A percentile compares a stretch with the other conserved stretches of the same genome.
Conservation (phyloP, 2,888 invertebrate species). For the Sycophila texana region DNA sequence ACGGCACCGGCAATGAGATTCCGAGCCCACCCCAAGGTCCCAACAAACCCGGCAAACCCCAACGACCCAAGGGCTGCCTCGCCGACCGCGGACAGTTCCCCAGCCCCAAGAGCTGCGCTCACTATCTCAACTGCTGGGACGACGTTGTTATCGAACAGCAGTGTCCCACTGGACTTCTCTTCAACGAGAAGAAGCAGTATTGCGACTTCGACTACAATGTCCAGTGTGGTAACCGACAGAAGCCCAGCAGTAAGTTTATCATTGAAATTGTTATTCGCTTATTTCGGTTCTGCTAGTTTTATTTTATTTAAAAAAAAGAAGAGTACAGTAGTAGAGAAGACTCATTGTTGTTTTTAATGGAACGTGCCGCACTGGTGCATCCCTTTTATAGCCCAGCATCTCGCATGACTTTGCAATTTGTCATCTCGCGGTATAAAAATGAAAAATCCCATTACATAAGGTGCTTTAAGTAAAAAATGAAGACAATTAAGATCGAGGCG, state of each 20-base stretch:
- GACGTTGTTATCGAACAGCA: conserved; percentile 82
- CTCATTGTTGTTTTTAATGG: too few relatives aligned
- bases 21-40: conserved; percentile 62
- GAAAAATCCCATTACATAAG: not conserved
- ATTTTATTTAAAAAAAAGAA: too few relatives aligned
- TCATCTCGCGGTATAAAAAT: not conserved
- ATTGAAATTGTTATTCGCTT: too few relatives aligned
- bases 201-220: conserved; percentile 83
- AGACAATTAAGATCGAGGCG: not conserved
- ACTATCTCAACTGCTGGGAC: conserved; percentile 85
- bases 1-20: conserved; percentile 61
- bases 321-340: too few relatives aligned
- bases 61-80: conserved; percentile 65
- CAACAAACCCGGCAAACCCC: conserved; percentile 53
- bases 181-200: conserved; percentile 78
- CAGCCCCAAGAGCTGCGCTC: conserved; percentile 79
- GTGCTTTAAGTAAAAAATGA: not conserved
- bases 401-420: too few relatives aligned
- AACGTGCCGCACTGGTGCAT: too few relatives aligned
- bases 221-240: conserved; percentile 79
- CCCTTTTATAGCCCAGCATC: too few relatives aligned
- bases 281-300: too few relatives aligned
- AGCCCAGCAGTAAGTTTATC: conserved; percentile 68
- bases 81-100: conserved; percentile 80
- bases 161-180: conserved; percentile 81